Conservation (phyloP, 2,888 invertebrate genomes). For the Cremastinae sp. region DNA sequence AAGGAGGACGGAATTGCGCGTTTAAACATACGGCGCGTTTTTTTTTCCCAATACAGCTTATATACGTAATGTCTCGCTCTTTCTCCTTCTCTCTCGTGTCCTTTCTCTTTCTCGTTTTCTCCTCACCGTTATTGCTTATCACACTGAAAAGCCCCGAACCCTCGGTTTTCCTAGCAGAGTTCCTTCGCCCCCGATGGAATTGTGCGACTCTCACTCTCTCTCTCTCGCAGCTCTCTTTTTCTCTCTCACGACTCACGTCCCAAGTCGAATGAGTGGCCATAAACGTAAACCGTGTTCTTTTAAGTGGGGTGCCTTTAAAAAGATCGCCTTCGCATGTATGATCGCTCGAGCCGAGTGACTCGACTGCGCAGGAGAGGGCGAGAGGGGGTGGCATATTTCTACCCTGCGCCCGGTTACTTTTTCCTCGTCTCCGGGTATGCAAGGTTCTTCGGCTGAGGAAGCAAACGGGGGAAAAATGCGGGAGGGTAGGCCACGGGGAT, state of each 20-base stretch:
- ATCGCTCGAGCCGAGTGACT: constrained; percentile 67
- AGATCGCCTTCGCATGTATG: constrained; percentile 77
- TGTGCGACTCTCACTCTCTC: constrained; percentile 58
- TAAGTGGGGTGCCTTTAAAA: constrained; percentile 79
- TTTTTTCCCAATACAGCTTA: constrained; percentile 32
- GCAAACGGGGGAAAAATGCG: constrained; percentile 56
- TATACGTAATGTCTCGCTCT: not conserved
- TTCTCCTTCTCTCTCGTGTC: not conserved
- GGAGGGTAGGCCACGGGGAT: constrained; percentile 70
- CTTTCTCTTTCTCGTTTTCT: constrained; percentile 36
- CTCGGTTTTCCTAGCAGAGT: constrained; percentile 40
- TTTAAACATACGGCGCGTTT: constrained; percentile 50
- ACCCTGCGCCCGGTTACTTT: constrained; percentile 49
- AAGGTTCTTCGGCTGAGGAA: constrained; percentile 49
- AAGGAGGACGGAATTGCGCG: not conserved
- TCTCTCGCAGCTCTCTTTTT: constrained; percentile 33
- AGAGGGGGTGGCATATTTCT: constrained; percentile 58
- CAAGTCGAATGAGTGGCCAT: constrained; percentile 77
- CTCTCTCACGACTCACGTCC: constrained; percentile 69
- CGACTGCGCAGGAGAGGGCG: constrained; percentile 37
- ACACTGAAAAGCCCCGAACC: constrained; percentile 66
- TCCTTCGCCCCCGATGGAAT: constrained; percentile 64
- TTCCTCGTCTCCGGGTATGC: constrained; percentile 15
- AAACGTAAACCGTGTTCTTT: constrained; percentile 80
- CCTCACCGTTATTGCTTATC: constrained; percentile 76